Conservation (phyloP, 2,113 vertebrate genomes). For the Spheniscus mendiculus region DNA sequence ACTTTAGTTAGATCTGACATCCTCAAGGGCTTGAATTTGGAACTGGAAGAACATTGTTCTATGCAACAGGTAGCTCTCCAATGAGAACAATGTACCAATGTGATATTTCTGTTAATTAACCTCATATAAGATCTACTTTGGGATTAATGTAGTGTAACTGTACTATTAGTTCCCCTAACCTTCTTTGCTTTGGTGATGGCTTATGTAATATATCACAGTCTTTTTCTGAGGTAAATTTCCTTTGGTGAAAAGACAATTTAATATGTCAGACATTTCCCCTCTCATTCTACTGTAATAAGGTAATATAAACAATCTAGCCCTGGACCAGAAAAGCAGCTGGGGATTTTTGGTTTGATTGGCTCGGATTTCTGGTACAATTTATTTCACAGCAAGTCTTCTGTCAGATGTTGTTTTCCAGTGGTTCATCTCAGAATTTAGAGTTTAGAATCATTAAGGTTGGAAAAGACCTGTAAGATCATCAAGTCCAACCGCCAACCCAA, state of each 20-base stretch:
- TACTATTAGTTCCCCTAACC: neutral
- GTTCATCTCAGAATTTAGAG: neutral
- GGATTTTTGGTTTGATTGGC: neutral
- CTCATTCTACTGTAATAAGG: neutral
- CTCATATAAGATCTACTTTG: neutral
- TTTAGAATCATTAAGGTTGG: too few relatives aligned
- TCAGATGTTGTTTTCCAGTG: neutral
- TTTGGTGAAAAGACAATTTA: neutral
- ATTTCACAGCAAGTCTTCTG: neutral
- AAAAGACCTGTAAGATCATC: too few relatives aligned
- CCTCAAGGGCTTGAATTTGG: neutral
- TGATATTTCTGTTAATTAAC: slow-evolving; percentile 18
- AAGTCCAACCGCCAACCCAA: too few relatives aligned
- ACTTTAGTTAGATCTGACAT: neutral
- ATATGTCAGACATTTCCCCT: neutral
- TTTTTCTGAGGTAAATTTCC: neutral
- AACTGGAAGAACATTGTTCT: neutral
- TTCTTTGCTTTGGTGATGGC: neutral
- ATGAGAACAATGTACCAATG: neutral
- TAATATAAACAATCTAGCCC: neutral
- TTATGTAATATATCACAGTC: neutral
- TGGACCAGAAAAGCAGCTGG: neutral
- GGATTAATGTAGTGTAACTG: neutral
- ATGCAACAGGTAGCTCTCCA: neutral
- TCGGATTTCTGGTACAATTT: neutral